Conservation (phyloP, 2,113 vertebrate genomes). For the Indicator maculatus region DNA sequence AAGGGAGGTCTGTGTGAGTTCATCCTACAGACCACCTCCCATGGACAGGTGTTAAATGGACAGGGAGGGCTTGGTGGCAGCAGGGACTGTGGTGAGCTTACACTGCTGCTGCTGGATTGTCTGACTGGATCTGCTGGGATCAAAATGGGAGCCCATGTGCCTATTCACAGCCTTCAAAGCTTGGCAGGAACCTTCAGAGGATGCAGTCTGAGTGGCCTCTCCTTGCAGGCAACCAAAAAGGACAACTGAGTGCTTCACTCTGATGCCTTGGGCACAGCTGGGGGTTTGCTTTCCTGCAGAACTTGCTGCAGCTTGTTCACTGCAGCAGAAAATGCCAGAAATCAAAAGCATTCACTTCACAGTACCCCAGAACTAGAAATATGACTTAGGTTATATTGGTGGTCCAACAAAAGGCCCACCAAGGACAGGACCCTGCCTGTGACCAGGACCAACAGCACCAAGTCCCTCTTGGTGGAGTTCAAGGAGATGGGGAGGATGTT, state of each 20-base stretch:
- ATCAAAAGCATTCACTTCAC: background rate
- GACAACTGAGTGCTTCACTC: background rate
- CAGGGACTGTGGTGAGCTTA: background rate
- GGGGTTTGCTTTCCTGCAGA: background rate
- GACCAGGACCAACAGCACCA: background rate
- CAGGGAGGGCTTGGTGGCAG: background rate
- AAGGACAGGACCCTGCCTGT: background rate
- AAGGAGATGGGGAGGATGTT: too few relatives aligned
- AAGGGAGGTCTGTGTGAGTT: background rate
- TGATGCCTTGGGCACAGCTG: background rate
- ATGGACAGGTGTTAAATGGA: background rate
- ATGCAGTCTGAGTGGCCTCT: background rate
- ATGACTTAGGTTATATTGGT: rapidly evolving
- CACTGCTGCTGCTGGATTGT: background rate
- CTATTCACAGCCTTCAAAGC: background rate
- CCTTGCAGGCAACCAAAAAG: background rate
- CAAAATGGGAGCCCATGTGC: background rate
- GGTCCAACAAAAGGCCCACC: background rate
- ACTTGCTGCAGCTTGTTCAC: background rate
- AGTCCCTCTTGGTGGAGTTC: too few relatives aligned
- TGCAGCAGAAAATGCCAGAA: background rate
- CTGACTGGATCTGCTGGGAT: background rate
- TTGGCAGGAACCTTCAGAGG: background rate
- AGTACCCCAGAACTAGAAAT: background rate
- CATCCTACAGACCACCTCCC: background rate